Base-by-base conservation (phyloP, 2,797 vertebrate genomes). In the Brotula barbata region DNA sequence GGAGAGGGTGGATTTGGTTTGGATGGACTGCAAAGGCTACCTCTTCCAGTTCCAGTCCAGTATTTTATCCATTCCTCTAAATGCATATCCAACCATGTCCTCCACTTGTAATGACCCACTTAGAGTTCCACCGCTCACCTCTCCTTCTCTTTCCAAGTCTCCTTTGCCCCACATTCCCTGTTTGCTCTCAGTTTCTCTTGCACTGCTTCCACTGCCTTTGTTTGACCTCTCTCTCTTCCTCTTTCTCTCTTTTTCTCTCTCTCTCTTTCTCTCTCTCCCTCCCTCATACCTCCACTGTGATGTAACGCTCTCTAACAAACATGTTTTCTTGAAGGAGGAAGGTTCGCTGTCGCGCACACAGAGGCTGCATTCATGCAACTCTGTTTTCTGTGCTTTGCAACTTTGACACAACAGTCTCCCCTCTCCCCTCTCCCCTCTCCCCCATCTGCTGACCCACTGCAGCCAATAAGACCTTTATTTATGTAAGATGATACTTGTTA, bases 321-420 rank as follows among this genome's bases (percentile, higher is more conserved):
- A 87, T 84, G 85, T 89, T 89, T 87, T 89, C 68, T 57, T 65
- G 51, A 64, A 75, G 58, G 64, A 59, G 48, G 58, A 63, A 59
- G 48, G 41, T 51, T 58, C 66, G 25, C 8, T 2, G 28, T 58
- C 7, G 59, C 20, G 15, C 36, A 33, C 78, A 90, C 82, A 89
- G 76, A 76, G 68, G 61, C 71, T 62, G 68, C 65, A 82, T 89
- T 90, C 84, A 87, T 81, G 7, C 52, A 11, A 21, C 66, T 34
- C 64, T 81, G 53, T 81, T 86, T 79, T 78, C 66, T 60, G 58
- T 3, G 19, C 57, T 72, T 62, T 47, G 68, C 71, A 58, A 84
- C 41, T 77, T 58, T 64, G 62, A 57, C 55, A 74, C 64, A 62
- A 69, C 64, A 41, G 68, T 7, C 31, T 2, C 70, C 79, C 55